Base-by-base conservation (phyloP, 2,113 vertebrate species). In the Phainopepla nitens region DNA sequence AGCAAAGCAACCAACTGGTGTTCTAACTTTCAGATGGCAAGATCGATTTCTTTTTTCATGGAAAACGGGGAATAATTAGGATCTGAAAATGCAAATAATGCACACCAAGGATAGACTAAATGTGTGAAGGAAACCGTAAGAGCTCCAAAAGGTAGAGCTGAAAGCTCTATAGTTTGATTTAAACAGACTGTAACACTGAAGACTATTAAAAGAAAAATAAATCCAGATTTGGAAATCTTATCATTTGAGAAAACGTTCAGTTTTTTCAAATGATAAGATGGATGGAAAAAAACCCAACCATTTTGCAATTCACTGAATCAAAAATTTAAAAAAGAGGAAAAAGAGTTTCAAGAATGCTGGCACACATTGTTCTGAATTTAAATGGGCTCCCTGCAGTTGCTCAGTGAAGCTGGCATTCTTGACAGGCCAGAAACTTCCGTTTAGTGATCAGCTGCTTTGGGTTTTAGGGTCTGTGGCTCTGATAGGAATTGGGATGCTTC, bases 391-490 rank as follows among this genome's bases (percentile, higher is more conserved):
- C 73, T 78, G 72, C 70, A 79, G 73, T 91, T 92, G 57, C 65
- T 94, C 77, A 60, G 65, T 91, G 91, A 89, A 91, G 77, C 69
- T 91, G 87, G 24, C 64, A 56, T 90, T 96, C 86, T 95, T 95
- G 91, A 94, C 89, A 89, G 72, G 87, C 69, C 89, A 95, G 83
- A 80, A 95, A 78, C 60, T 95, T 93, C 64, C 58, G 36, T 86
- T 93, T 94, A 91, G 81, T 79, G 89, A 82, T 94, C 83, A 95
- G 61, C 44, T 89, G 51, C 72, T 87, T 60, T 17, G 20, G 3
- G 7, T 56, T 83, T 94, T 84, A 94, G 87, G 61, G 51, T 84
- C 35, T 94, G 41, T 82, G 80, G 5, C 44, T 89, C 35, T 82
- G 77, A 56, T 60, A 91, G 57, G 31, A 92, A 73, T 2, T 61